A percentile compares a stretch with the other conserved stretches of the same genome.
Evolutionary conservation across 2,888 invertebrate species (phyloP).

Genomic region (Napeogenes inachia): DNA sequence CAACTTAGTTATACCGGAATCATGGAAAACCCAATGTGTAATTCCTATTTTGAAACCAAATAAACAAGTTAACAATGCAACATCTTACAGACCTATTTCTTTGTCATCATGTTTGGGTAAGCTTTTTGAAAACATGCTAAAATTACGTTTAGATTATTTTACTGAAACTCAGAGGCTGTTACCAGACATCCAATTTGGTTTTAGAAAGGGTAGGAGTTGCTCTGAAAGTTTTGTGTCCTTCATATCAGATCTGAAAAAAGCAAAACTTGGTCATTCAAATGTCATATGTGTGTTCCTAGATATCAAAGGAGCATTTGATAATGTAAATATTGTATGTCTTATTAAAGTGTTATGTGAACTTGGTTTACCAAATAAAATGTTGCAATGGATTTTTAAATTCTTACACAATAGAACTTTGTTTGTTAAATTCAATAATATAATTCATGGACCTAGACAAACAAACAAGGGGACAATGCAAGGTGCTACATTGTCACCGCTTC

Average conservation of each 20-base stretch:
- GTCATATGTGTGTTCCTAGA: conserved; percentile 22
- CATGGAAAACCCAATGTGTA: no score
- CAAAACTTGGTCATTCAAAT: conserved; percentile 3
- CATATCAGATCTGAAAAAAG: conserved; percentile 18
- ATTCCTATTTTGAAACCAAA: no score
- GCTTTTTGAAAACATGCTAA: conserved; percentile 28
- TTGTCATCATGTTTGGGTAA: conserved; percentile 28
- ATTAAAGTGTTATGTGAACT: conserved; percentile 4
- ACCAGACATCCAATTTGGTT: conserved; percentile 22
- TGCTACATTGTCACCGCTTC: no score
- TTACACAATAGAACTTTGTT: not conserved
- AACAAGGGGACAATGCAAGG: no score
- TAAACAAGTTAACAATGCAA: no score
- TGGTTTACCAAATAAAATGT: conserved; percentile 8
- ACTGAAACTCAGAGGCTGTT: conserved; percentile 19
- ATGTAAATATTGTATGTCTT: conserved; percentile 18
- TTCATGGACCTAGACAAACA: no score
- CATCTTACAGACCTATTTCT: conserved; percentile 26
- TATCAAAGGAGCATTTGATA: conserved; percentile 31
- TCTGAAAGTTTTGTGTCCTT: conserved; percentile 26
- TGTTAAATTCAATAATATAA: no score
- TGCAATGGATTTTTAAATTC: conserved; percentile 12
- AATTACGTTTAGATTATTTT: conserved; percentile 25
- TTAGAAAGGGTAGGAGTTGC: conserved; percentile 21
- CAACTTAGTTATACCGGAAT: no score